A percentile compares a stretch with the other conserved stretches of the same genome.
Evolutionary conservation across 2,888 invertebrate species (phyloP).

Genomic region (Drosophila planitibia): DNA sequence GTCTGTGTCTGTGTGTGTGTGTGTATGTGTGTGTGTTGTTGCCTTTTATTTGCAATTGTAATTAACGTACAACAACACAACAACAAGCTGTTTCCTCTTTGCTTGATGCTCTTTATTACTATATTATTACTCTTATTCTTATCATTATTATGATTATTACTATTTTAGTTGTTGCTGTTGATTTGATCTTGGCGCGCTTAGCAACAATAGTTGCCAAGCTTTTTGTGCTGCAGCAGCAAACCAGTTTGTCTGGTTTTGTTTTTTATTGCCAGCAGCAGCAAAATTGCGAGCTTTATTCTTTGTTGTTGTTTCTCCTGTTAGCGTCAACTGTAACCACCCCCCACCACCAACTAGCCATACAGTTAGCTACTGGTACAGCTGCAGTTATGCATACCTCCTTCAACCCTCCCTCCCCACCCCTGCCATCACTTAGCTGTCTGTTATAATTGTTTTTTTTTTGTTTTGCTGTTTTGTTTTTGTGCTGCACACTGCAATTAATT

Average conservation of each 20-base stretch:
- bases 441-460: conserved; percentile 18
- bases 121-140: conserved; percentile 35
- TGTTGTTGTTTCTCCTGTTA: background rate
- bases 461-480: background rate
- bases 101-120: conserved; percentile 23
- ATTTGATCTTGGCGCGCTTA: conserved; percentile 71
- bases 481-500: conserved; percentile 13
- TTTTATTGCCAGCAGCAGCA: background rate
- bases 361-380: background rate
- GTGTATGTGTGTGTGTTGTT: conserved; percentile 30
- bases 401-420: background rate
- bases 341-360: background rate
- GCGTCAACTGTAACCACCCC: background rate
- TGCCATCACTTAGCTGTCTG: background rate
- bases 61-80: conserved; percentile 48
- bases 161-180: conserved; percentile 24
- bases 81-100: conserved; percentile 54
- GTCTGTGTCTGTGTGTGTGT: conserved; percentile 19
- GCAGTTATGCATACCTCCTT: background rate
- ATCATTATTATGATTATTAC: conserved; percentile 35
- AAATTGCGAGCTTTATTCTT: conserved; percentile 11
- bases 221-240: conserved; percentile 49
- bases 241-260: conserved; percentile 69
- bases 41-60: conserved; percentile 75
- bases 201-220: conserved; percentile 65